phyloP scores from a whole-genome alignment of 2,797 vertebrate genomes.

The Paedocypris micromegethes region DNA sequence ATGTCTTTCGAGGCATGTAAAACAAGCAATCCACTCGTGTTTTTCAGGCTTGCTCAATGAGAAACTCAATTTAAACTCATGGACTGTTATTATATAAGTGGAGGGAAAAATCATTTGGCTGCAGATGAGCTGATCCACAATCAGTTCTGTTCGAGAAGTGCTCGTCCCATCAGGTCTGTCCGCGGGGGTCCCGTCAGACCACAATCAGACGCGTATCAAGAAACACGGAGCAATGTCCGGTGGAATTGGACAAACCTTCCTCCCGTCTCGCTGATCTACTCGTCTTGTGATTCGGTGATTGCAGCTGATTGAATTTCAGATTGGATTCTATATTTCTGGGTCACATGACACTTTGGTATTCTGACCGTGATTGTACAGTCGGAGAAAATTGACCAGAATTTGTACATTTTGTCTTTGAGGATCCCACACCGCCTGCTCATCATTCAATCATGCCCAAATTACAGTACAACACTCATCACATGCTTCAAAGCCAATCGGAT shows the following conservation, averaged over 20 bases:
- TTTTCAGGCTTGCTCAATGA: constrained; percentile 13
- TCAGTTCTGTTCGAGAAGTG: constrained; percentile 42
- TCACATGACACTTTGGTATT: neutral
- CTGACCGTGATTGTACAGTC: neutral
- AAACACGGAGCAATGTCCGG: neutral
- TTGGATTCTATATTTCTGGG: constrained; percentile 13
- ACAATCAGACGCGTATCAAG: constrained; percentile 1
- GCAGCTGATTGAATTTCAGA: constrained; percentile 34
- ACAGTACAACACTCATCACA: no score
- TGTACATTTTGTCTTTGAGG: neutral
- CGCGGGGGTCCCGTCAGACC: constrained; percentile 19
- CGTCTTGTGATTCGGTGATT: constrained; percentile 34
- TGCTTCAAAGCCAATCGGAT: no score
- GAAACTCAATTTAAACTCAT: constrained; percentile 5
- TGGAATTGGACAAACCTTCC: constrained; percentile 7
- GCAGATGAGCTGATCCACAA: constrained; percentile 23
- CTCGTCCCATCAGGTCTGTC: constrained; percentile 26
- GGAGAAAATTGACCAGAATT: neutral
- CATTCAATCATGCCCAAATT: no score
- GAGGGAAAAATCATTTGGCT: constrained; percentile 17
- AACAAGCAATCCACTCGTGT: constrained; percentile 25
- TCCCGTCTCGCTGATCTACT: constrained; percentile 12
- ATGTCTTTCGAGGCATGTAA: constrained; percentile 24
- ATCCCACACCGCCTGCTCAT: no score
- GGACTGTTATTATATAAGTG: constrained; percentile 22